These are phyloP conservation scores for Trachelus stipa DNA, from an alignment of 2,888 invertebrate genomes.

Conservation along the genomic window DNA sequence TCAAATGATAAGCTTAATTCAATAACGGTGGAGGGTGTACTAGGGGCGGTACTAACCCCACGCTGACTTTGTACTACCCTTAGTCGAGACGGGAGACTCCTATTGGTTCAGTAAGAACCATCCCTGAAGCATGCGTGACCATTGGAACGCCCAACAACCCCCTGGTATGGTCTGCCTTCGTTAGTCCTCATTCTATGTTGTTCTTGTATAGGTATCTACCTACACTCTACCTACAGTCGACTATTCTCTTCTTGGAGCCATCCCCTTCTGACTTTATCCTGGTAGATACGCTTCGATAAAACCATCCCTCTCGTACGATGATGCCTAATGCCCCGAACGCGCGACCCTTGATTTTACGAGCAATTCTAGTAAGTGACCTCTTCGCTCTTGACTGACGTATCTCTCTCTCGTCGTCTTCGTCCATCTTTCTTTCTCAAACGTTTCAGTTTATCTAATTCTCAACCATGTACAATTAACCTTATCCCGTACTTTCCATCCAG, in stretches of 20 bases:
- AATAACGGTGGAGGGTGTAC: slow-evolving; percentile 58
- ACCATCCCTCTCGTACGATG: slow-evolving; percentile 56
- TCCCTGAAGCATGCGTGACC: neutral
- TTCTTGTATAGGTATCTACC: neutral
- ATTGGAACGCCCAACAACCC: neutral
- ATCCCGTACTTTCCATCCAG: neutral
- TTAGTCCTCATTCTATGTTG: neutral
- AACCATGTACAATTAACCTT: neutral
- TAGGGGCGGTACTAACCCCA: slow-evolving; percentile 22
- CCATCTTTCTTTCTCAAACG: neutral
- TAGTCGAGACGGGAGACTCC: slow-evolving; percentile 27
- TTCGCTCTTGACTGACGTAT: neutral
- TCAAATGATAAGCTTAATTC: slow-evolving; percentile 68
- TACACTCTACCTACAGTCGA: neutral
- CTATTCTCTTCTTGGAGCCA: neutral
- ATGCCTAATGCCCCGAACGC: slow-evolving; percentile 42
- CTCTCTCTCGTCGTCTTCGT: neutral
- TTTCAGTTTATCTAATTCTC: neutral
- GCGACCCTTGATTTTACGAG: slow-evolving; percentile 49
- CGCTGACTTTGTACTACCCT: slow-evolving; percentile 12
- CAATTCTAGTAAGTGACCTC: slow-evolving; percentile 20
- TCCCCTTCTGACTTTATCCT: neutral
- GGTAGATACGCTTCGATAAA: slow-evolving; percentile 26
- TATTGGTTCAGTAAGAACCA: neutral
- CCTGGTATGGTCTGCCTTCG: neutral